phyloP scores from a whole-genome alignment of 2,888 invertebrate species.

The Drosophila meridionalis region DNA sequence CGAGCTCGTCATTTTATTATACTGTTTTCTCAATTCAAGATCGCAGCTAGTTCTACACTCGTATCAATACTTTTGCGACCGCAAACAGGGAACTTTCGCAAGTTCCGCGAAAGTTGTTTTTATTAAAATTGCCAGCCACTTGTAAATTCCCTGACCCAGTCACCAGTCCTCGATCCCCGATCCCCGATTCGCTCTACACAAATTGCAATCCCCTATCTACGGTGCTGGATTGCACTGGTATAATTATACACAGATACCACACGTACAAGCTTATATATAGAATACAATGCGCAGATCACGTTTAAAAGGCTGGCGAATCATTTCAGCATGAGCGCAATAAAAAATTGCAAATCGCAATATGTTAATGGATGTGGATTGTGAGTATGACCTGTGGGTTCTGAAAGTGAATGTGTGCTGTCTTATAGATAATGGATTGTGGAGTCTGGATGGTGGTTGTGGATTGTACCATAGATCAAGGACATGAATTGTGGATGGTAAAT shows the following conservation, averaged over 20 bases:
- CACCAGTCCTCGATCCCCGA: not conserved
- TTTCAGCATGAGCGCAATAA: constrained; percentile 48
- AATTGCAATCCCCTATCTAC: not conserved
- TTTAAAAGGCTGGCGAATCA: constrained; percentile 45
- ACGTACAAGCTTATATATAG: constrained; percentile 9
- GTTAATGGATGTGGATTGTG: constrained; percentile 7
- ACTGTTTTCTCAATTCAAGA: not conserved
- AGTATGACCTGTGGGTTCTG: not conserved
- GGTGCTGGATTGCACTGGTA: not conserved
- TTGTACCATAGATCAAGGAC: too few relatives aligned
- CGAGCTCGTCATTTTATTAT: not conserved
- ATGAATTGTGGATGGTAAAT: not conserved
- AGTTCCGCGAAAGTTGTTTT: constrained; percentile 68
- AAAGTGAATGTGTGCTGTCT: not conserved
- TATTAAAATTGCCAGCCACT: constrained; percentile 52
- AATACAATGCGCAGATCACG: constrained; percentile 47
- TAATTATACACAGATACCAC: constrained; percentile 3
- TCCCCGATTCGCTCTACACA: not conserved
- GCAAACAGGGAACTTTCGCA: constrained; percentile 36
- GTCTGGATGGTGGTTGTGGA: not conserved
- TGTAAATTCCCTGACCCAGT: constrained; percentile 54
- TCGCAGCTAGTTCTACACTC: not conserved
- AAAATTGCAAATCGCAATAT: constrained; percentile 32
- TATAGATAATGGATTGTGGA: not conserved
- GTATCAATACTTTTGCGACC: not conserved